Evolutionary conservation across 2,113 vertebrate genomes (phyloP), one percentile per base, ranked within the genome.

Genomic region (Bos javanicus): DNA sequence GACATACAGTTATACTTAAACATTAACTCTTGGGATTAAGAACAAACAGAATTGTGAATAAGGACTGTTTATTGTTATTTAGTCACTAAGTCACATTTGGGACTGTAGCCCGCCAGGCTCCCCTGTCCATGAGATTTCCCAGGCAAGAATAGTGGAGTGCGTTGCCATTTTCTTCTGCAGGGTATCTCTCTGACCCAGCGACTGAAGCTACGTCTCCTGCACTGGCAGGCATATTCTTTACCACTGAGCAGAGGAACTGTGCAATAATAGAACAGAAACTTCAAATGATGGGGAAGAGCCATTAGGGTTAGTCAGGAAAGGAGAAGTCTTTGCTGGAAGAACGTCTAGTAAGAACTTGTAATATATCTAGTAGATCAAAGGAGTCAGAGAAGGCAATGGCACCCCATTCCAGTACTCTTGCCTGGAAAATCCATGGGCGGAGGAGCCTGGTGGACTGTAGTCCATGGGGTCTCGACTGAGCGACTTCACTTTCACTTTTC

Each of bases 181-280:
- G 19, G 36, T 23, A 13, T 74, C 67, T 39, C 11, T 21, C 19
- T 0, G 0, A 74, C 67, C 36, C 67, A 74, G 67, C 5, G 0
- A 74, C 23, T 0, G 19, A 39, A 39, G 67, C 67, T 19, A 36
- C 2, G 19, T 12, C n/a, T 74, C n/a, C 10, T 3, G 67, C n/a
- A 12, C 67, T 74, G 67, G 19, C 67, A 39, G 67, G 10, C 19
- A 74, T 74, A 23, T 39, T 74, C 67, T 74, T 74, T 74, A 39
- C 67, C 67, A 39, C 19, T 23, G 67, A 39, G 67, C 6, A 74
- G 78, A 30, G 30, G 5, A 81, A 13, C 5, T 52, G 17, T 4
- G 30, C 78, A 52, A 7, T 33, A 52, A 81, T 6, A 52, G 43
- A 46, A 28, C 26, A 48, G 74, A 28, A 78, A 48, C 43, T 16